phyloP scores from a whole-genome alignment of 2,888 invertebrate genomes.

The Philonicus albiceps region DNA sequence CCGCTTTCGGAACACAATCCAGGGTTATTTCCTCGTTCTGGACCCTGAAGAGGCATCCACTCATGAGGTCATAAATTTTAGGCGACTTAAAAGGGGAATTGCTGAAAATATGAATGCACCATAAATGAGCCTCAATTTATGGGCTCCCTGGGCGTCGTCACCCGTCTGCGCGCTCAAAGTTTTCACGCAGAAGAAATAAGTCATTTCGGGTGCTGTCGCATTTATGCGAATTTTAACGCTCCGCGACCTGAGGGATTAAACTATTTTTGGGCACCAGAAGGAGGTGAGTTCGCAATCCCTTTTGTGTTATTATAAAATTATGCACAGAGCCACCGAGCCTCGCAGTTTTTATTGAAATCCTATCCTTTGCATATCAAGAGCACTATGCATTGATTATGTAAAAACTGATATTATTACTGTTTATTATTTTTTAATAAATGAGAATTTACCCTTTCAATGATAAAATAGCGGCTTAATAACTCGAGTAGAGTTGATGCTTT shows the following conservation, averaged over 20 bases:
- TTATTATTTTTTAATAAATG: no score
- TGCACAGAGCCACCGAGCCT: not conserved
- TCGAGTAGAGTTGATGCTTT: no score
- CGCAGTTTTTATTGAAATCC: not conserved
- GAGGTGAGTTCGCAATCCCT: not conserved
- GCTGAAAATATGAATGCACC: constrained; percentile 35
- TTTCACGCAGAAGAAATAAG: not conserved
- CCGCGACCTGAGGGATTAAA: not conserved
- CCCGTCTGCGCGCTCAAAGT: not conserved
- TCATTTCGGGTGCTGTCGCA: not conserved
- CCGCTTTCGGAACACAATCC: not conserved
- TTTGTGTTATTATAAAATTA: not conserved
- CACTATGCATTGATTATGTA: no score
- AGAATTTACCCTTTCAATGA: no score
- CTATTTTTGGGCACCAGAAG: not conserved
- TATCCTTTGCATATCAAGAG: not conserved
- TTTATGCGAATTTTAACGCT: not conserved
- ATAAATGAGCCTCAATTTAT: constrained; percentile 34
- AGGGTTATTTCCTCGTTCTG: not conserved
- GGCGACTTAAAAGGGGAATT: not conserved
- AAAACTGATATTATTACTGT: no score
- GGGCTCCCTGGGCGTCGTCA: constrained; percentile 1
- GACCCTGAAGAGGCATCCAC: not conserved
- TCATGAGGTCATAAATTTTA: constrained; percentile 3
- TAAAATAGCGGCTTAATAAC: no score